Base-by-base conservation (phyloP, 1,140 invertebrate species). In the Lepidurus packardi region DNA sequence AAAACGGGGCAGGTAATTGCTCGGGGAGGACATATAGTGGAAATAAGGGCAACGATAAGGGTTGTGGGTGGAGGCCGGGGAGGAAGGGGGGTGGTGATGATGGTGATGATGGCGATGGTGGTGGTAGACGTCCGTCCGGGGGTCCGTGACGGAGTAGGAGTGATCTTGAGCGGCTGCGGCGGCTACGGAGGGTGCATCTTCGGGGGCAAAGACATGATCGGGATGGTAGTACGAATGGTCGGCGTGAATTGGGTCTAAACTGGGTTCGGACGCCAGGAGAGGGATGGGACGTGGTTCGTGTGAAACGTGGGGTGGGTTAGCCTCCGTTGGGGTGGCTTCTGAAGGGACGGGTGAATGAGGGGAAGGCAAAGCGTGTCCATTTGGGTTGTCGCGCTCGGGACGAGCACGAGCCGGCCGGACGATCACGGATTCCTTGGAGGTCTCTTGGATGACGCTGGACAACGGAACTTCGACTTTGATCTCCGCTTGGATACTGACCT, bases 301-400 rank as follows among this genome's bases (percentile, higher is more conserved):
- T 75, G 25, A 78, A 53, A 44, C 73, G 73, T 24, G 76, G 74
- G 24, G 77, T 73, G 42, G 80, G 77, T n/a, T 79, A 78, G 11
- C 74, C 44, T 80, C 77, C 13, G 78, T 77, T 42, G 80, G 53
- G 11, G 81, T 78, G 76, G 78, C 45, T 34, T 76, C 75, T 47
- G 77, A 79, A 78, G 77, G 73, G 11, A 77, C 73, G 13, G 81
- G 74, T 4, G 80, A 76, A 43, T 80, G 76, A 77, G 74, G 81
- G 41, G 78, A 45, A 80, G 79, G 76, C 74, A 80, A 80, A 53
- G 78, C 81, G 74, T 79, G 81, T 47, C 81, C 81, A 79, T 81
- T 81, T 78, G 79, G 81, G 75, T 81, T 81, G 75, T 78, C 82
- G 24, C 80, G 79, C 16, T 80, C 79, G 34, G 78, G 79, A 42